Evolutionary conservation across 2,113 vertebrate genomes (phyloP).

Genomic region (Osmerus eperlanus): DNA sequence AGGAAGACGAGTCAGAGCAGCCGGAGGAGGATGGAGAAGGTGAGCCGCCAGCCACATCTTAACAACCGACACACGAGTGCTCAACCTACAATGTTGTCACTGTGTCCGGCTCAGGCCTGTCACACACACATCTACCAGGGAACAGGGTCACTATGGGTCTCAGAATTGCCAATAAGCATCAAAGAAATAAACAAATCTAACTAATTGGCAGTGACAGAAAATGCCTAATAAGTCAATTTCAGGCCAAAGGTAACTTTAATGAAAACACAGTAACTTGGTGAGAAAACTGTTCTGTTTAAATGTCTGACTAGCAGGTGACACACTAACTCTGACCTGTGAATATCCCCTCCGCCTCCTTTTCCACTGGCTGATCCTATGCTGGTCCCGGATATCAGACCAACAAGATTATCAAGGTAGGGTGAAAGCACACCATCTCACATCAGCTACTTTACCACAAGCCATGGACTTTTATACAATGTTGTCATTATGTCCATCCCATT

Average conservation of each 20-base stretch:
- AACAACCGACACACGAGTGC: neutral
- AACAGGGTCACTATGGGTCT: no score
- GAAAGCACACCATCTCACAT: constrained; percentile 2
- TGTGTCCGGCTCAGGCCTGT: no score
- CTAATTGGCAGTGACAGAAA: no score
- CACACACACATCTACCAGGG: no score
- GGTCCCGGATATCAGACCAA: constrained; percentile 47
- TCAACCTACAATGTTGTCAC: no score
- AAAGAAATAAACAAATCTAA: no score
- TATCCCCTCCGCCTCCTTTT: constrained; percentile 13
- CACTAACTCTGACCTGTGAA: constrained; percentile 23
- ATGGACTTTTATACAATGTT: no score
- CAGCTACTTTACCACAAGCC: neutral
- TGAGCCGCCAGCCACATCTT: constrained; percentile 2
- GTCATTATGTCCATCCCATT: no score
- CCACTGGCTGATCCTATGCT: constrained; percentile 34
- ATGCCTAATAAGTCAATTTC: no score
- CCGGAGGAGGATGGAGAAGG: constrained; percentile 52
- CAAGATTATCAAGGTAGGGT: constrained; percentile 61
- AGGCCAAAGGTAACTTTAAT: no score
- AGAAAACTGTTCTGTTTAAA: neutral
- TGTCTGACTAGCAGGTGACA: neutral
- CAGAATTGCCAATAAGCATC: no score
- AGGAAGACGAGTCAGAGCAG: constrained; percentile 37
- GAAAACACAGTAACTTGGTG: no score